Conservation (phyloP, 2,888 invertebrate species). For the Scaptodrosophila latifasciaeformis region DNA sequence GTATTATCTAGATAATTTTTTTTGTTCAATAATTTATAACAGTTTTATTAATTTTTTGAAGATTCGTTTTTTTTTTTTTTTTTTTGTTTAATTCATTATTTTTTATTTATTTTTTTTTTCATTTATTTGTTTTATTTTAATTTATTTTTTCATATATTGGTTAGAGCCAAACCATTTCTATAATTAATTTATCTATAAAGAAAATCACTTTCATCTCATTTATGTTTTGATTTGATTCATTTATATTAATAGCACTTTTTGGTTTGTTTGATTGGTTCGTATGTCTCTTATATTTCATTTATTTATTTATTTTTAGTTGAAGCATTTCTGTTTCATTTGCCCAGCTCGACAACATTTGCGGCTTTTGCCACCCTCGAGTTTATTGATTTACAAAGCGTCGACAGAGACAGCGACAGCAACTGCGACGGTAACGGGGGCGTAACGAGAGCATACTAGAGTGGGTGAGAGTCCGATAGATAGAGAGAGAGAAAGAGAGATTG, state of each 20-base stretch:
- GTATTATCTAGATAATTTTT: too few species aligned
- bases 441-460: constrained; percentile 5
- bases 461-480: constrained; percentile 7
- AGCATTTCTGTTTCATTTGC: constrained; percentile 7
- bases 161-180: not conserved
- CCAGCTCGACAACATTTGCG: constrained; percentile 48
- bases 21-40: not conserved
- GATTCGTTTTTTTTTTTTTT: too few species aligned
- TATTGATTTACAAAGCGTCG: constrained; percentile 64
- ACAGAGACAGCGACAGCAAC: constrained; percentile 28
- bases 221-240: constrained; percentile 1
- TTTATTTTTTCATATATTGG: constrained; percentile 2
- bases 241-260: not conserved
- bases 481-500: not conserved
- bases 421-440: constrained; percentile 9
- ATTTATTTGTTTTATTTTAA: too few species aligned
- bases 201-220: not conserved
- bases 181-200: not conserved
- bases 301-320: constrained; percentile 13
- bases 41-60: not conserved
- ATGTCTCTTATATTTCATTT: not conserved
- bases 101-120: not conserved
- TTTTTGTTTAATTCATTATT: not conserved
- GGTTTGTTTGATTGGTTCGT: not conserved
- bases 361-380: constrained; percentile 63